phyloP scores from a whole-genome alignment of 2,113 vertebrate species.

The Psilopsiagon aurifrons region DNA sequence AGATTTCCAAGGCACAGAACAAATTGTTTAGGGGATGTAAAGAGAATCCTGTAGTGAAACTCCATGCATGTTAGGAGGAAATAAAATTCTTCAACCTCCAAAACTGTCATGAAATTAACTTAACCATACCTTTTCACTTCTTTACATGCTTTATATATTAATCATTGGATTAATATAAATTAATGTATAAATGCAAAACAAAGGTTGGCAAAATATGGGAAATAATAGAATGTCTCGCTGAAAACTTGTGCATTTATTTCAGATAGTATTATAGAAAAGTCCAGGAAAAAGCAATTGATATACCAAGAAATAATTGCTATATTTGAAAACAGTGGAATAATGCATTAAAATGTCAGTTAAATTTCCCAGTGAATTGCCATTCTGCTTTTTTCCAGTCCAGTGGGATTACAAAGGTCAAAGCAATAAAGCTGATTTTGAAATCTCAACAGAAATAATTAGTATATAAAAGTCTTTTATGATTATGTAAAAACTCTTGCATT shows the following conservation, averaged over 20 bases:
- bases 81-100: background rate
- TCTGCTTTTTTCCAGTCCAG: background rate
- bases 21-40: background rate
- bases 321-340: conserved; percentile 51
- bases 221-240: background rate
- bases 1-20: background rate
- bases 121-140: background rate
- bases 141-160: background rate
- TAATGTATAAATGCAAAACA: background rate
- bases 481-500: background rate
- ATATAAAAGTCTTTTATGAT: background rate
- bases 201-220: background rate
- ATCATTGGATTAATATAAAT: background rate
- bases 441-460: background rate
- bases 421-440: conserved; percentile 27
- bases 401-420: conserved; percentile 42
- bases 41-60: background rate
- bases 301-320: background rate
- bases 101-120: background rate
- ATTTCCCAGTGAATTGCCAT: background rate
- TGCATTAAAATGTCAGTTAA: conserved; percentile 40
- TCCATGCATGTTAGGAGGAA: background rate
- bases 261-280: background rate
- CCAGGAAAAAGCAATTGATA: background rate
- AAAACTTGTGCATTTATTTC: background rate